These are phyloP conservation scores for Tethea ocularis DNA, from an alignment of 2,888 invertebrate genomes.

Conservation along the genomic window DNA sequence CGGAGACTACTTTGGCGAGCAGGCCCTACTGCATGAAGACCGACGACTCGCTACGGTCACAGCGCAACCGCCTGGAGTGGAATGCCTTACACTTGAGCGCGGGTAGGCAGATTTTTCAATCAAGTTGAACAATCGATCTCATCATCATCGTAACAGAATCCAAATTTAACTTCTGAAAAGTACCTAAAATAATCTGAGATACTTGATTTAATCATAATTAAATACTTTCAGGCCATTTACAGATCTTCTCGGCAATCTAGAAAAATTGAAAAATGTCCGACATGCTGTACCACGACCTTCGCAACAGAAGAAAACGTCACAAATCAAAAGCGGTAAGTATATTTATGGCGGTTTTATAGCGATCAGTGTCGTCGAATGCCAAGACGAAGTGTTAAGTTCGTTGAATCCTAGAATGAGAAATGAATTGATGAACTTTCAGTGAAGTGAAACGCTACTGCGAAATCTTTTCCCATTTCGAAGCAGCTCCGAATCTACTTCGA, in stretches of 20 bases:
- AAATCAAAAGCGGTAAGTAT: slow-evolving; percentile 68
- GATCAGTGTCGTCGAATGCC: too few species aligned
- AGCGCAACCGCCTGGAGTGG: slow-evolving; percentile 91
- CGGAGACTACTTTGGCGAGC: slow-evolving; percentile 95
- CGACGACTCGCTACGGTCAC: slow-evolving; percentile 95
- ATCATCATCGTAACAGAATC: neutral
- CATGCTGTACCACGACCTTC: slow-evolving; percentile 67
- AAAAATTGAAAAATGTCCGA: slow-evolving; percentile 82
- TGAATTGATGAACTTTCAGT: too few species aligned
- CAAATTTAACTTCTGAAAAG: neutral
- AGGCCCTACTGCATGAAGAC: slow-evolving; percentile 93
- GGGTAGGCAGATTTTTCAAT: slow-evolving; percentile 86
- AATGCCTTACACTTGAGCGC: slow-evolving; percentile 94
- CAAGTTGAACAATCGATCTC: too few species aligned
- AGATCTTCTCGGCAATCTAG: slow-evolving; percentile 92
- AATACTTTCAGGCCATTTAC: slow-evolving; percentile 86
- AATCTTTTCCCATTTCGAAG: too few species aligned
- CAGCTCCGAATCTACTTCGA: too few species aligned
- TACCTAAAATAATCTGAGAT: neutral
- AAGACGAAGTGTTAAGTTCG: too few species aligned
- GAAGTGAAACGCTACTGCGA: too few species aligned
- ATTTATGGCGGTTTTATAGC: too few species aligned
- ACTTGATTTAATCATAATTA: neutral
- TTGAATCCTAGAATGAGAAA: too few species aligned
- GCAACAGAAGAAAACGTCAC: slow-evolving; percentile 63